Evolutionary conservation across 2,797 vertebrate species (phyloP).

Genomic region (Ambastaia sidthimunki): DNA sequence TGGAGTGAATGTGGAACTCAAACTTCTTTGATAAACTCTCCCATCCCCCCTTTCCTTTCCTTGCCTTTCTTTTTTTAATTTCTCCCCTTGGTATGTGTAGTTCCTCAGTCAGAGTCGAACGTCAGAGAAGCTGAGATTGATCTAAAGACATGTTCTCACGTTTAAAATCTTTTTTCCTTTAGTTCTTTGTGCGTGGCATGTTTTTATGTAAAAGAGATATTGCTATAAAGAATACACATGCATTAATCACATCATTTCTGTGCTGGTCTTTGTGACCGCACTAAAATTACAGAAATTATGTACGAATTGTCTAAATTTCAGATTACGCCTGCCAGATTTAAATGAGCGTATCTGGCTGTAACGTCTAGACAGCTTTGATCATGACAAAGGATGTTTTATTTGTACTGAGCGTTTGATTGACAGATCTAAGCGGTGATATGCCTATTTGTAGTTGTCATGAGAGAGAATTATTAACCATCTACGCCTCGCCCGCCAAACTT

Average conservation of each 20-base stretch:
- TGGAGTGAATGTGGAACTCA: conserved; percentile 47
- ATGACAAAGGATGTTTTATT: conserved; percentile 2
- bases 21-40: conserved; percentile 50
- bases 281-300: background rate
- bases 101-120: background rate
- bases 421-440: conserved; percentile 32
- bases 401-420: conserved; percentile 30
- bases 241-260: conserved; percentile 10
- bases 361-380: conserved; percentile 11
- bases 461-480: conserved; percentile 73
- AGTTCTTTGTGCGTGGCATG: background rate
- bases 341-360: background rate
- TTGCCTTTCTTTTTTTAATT: background rate
- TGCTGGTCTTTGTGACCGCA: background rate
- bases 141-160: background rate
- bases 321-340: background rate
- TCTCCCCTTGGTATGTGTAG: conserved; percentile 5
- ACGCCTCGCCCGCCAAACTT: conserved; percentile 63
- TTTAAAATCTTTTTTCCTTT: background rate
- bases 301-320: background rate
- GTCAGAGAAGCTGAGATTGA: conserved; percentile 8
- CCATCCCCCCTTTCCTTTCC: background rate
- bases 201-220: background rate
- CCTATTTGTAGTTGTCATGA: conserved; percentile 63
- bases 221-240: background rate